phyloP scores from a whole-genome alignment of 2,888 invertebrate genomes.

The Cybosia mesomella region DNA sequence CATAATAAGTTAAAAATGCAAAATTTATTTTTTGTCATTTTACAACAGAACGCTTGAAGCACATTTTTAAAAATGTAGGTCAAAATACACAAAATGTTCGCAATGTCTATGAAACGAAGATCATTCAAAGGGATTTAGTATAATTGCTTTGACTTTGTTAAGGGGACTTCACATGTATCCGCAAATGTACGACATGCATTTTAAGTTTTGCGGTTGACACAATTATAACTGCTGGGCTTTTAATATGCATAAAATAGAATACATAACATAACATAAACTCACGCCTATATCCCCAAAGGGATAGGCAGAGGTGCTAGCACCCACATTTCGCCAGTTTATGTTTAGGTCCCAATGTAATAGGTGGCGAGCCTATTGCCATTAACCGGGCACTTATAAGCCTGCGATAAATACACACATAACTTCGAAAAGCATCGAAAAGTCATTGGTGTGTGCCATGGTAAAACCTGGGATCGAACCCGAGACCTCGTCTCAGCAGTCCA shows the following conservation, averaged over 20 bases:
- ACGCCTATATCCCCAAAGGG: too few relatives aligned
- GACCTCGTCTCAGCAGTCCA: too few relatives aligned
- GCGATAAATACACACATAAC: too few relatives aligned
- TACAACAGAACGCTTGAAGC: not conserved
- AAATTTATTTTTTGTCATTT: not conserved
- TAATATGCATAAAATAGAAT: not conserved
- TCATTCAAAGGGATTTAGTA: slow-evolving; percentile 15
- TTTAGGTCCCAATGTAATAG: too few relatives aligned
- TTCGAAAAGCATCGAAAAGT: too few relatives aligned
- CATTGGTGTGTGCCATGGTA: too few relatives aligned
- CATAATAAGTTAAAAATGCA: not conserved
- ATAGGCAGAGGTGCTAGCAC: too few relatives aligned
- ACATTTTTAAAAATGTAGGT: slow-evolving; percentile 3
- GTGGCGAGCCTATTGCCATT: too few relatives aligned
- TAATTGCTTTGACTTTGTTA: slow-evolving; percentile 16
- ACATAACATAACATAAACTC: too few relatives aligned
- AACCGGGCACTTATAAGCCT: too few relatives aligned
- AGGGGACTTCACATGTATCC: not conserved
- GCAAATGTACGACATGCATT: slow-evolving; percentile 7
- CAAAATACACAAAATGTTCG: not conserved
- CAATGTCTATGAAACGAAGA: slow-evolving; percentile 9
- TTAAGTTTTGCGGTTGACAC: slow-evolving; percentile 5
- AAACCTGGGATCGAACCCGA: too few relatives aligned
- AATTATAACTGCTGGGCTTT: not conserved
- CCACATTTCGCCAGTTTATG: too few relatives aligned